Evolutionary conservation across 2,113 vertebrate genomes (phyloP).

Genomic region (Osmerus eperlanus): DNA sequence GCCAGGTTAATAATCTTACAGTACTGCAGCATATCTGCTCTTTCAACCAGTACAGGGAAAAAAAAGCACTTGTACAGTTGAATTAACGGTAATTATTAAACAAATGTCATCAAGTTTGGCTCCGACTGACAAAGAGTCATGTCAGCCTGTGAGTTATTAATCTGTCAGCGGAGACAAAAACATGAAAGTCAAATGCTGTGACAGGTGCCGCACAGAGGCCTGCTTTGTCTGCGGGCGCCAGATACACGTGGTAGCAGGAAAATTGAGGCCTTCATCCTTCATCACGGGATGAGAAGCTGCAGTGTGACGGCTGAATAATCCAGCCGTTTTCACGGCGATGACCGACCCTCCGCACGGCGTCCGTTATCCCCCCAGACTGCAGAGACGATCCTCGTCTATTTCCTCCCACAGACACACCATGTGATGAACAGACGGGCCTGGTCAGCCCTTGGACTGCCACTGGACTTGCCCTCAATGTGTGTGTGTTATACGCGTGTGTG

Average conservation of each 20-base stretch:
- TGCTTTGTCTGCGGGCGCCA: conserved; percentile 78
- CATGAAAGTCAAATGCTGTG: conserved; percentile 76
- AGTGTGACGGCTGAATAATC: conserved; percentile 52
- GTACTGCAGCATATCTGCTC: conserved; percentile 2
- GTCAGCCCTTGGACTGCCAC: neutral
- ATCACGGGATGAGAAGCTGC: conserved; percentile 77
- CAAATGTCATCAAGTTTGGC: conserved; percentile 14
- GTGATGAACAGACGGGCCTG: neutral
- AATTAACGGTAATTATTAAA: conserved; percentile 18
- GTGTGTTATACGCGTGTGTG: no score
- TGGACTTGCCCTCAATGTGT: no score
- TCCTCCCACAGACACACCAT: conserved; percentile 5
- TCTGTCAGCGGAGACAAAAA: conserved; percentile 77
- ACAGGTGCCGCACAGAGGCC: conserved; percentile 81
- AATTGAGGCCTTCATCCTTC: conserved; percentile 72
- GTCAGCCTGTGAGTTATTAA: conserved; percentile 79
- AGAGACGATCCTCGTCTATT: conserved; percentile 24
- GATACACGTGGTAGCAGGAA: conserved; percentile 77
- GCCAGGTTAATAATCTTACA: neutral
- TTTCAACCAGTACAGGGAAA: conserved; percentile 10
- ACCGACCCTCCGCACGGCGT: neutral
- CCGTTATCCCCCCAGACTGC: conserved; percentile 34
- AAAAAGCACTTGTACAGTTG: conserved; percentile 8
- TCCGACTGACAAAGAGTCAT: conserved; percentile 60
- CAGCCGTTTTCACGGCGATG: conserved; percentile 9